Percentiles rank a stretch among this genome's conserved stretches.
phyloP scores from a whole-genome alignment of 64 coral and sea anemone genomes.

The Platygyra sinensis region DNA sequence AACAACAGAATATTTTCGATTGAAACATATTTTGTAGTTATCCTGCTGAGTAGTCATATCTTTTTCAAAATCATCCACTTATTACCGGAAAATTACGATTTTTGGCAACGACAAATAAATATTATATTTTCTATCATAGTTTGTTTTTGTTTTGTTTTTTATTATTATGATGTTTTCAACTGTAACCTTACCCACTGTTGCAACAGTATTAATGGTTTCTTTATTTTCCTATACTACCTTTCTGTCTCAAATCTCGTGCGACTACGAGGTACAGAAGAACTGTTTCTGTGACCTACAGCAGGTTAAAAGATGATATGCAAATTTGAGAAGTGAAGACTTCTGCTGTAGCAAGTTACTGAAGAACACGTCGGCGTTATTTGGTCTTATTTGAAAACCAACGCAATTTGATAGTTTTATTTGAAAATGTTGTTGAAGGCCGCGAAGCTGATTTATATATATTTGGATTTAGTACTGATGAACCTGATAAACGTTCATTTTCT shows the following conservation, averaged over 20 bases:
- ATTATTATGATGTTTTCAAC: too few relatives aligned
- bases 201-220: not conserved
- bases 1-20: too few relatives aligned
- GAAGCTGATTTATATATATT: too few relatives aligned
- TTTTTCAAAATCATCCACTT: not conserved
- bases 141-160: not conserved
- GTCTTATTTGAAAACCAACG: not conserved
- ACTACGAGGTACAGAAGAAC: not conserved
- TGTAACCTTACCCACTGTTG: not conserved
- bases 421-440: not conserved
- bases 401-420: not conserved
- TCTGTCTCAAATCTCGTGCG: not conserved
- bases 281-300: not conserved
- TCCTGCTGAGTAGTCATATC: not conserved
- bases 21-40: not conserved
- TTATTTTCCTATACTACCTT: not conserved
- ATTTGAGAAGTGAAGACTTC: not conserved
- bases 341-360: not conserved
- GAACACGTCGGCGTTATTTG: not conserved
- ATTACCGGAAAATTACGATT: not conserved
- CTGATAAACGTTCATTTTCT: not conserved
- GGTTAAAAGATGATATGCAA: conserved; percentile 1
- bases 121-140: not conserved
- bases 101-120: not conserved
- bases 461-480: too few relatives aligned